Conservation (phyloP, 2,888 invertebrate species). For the Pristionchus mayeri region DNA sequence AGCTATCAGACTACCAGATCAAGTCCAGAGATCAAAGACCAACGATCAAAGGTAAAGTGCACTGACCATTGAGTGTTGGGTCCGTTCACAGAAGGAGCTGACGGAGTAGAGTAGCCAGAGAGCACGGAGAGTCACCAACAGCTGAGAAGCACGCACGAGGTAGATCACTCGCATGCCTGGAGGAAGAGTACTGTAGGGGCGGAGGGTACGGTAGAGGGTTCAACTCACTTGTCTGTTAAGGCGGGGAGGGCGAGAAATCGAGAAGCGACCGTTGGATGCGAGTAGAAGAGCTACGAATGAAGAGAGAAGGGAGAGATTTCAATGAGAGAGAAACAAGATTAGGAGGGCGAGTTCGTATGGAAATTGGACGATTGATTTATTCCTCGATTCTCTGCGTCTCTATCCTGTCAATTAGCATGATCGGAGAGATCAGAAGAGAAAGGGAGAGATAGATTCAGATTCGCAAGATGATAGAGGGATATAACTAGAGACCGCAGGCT, state of each 20-base stretch:
- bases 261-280: not conserved
- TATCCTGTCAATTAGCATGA: too few species aligned
- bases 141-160: not conserved
- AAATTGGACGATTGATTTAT: too few species aligned
- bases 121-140: not conserved
- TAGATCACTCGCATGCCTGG: not conserved
- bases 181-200: not conserved
- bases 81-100: not conserved
- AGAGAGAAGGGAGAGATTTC: not conserved
- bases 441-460: too few species aligned
- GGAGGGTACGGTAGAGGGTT: not conserved
- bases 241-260: not conserved
- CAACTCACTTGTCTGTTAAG: too few species aligned
- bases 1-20: slow-evolving; percentile 65
- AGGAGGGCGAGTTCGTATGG: too few species aligned
- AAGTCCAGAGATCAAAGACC: not conserved
- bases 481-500: too few species aligned
- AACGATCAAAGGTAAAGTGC: not conserved
- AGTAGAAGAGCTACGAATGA: not conserved
- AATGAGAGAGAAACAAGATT: too few species aligned
- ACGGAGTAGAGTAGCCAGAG: not conserved
- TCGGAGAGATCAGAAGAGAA: too few species aligned
- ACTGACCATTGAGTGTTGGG: not conserved
- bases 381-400: too few species aligned
- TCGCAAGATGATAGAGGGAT: too few species aligned